Evolutionary conservation across 2,113 vertebrate species (phyloP).

Genomic region (Oncorhynchus masou): DNA sequence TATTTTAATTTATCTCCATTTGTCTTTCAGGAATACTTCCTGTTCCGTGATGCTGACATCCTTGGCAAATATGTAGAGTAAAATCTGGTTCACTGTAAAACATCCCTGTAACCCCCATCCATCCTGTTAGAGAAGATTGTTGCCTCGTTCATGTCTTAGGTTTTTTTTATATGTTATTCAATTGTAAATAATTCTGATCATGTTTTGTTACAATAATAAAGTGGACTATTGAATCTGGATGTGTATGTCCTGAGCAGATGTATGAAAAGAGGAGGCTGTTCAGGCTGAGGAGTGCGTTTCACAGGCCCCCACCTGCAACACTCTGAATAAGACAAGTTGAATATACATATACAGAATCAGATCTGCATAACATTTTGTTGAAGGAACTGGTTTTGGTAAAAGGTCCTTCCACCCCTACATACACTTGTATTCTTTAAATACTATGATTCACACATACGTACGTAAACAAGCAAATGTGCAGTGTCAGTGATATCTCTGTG

Average conservation of each 20-base stretch:
- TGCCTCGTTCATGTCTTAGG: constrained; percentile 16
- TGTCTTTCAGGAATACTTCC: constrained; percentile 87
- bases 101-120: constrained; percentile 36
- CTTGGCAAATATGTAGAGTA: constrained; percentile 93
- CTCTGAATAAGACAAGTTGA: too few species aligned
- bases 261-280: too few species aligned
- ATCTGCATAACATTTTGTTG: too few species aligned
- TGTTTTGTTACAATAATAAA: constrained; percentile 79
- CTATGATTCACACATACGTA: too few species aligned
- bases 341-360: too few species aligned
- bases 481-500: too few species aligned
- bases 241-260: not conserved
- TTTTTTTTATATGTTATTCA: constrained; percentile 60
- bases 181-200: constrained; percentile 89
- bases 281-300: too few species aligned
- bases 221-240: constrained; percentile 26
- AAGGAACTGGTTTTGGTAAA: too few species aligned
- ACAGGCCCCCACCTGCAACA: too few species aligned
- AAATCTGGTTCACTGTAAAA: constrained; percentile 22
- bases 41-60: constrained; percentile 96
- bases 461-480: too few species aligned
- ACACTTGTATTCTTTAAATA: too few species aligned
- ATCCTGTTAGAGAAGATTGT: constrained; percentile 60
- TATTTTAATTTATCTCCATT: constrained; percentile 3
- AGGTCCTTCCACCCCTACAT: too few species aligned